Evolutionary conservation across 2,797 vertebrate genomes (phyloP).

Genomic region (Gallirallus australis): DNA sequence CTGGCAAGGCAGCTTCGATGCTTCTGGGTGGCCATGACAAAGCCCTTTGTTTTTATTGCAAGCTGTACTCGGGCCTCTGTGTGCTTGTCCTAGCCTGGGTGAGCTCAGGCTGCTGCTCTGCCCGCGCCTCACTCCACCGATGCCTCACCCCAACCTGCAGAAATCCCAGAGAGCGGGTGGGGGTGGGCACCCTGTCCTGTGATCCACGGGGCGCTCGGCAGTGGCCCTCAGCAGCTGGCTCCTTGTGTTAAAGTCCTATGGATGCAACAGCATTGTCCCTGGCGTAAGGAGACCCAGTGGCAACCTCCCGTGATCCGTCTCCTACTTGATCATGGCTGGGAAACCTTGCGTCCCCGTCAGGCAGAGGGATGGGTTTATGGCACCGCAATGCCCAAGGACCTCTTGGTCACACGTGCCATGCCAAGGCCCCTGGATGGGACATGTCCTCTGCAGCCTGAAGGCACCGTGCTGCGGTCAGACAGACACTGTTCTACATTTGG

Average conservation of each 20-base stretch:
- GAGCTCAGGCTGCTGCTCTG: no score
- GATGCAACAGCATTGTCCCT: accelerated
- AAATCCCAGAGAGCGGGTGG: no score
- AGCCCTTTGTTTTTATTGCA: no score
- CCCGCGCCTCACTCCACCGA: not conserved
- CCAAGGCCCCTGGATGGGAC: accelerated
- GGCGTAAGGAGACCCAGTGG: not conserved
- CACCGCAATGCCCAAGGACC: accelerated
- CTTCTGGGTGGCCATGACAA: not conserved
- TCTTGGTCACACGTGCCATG: accelerated
- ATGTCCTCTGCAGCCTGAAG: accelerated
- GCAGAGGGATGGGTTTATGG: not conserved
- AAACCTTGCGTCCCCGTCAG: not conserved
- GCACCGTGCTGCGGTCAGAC: accelerated
- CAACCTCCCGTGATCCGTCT: accelerated
- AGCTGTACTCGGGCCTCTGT: accelerated
- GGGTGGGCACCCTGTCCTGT: not conserved
- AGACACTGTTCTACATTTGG: not conserved
- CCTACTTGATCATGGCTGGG: not conserved
- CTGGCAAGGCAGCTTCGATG: no score
- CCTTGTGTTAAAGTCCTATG: accelerated
- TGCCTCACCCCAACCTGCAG: accelerated
- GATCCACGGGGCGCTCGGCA: accelerated
- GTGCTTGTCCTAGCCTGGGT: accelerated
- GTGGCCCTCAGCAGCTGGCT: accelerated